phyloP scores from a whole-genome alignment of 2,113 vertebrate genomes.

The Perca fluviatilis region DNA sequence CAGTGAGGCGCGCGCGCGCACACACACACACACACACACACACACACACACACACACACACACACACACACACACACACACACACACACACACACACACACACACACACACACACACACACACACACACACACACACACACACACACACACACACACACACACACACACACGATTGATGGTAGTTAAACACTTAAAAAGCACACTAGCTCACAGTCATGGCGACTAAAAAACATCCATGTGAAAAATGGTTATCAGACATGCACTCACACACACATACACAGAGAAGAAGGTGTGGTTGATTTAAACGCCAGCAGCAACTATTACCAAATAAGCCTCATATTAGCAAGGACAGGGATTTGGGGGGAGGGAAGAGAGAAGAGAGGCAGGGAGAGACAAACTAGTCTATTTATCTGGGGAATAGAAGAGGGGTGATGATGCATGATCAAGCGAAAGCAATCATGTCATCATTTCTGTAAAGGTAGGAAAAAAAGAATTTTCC shows the following conservation, averaged over 20 bases:
- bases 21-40: constrained; percentile 18
- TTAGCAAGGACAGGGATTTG: constrained; percentile 57
- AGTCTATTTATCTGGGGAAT: constrained; percentile 95
- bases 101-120: constrained; percentile 14
- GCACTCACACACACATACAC: constrained; percentile 2
- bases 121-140: constrained; percentile 19
- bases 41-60: constrained; percentile 21
- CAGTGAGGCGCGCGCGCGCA: constrained; percentile 24
- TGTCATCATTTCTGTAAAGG: constrained; percentile 99
- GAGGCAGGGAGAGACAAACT: constrained; percentile 70
- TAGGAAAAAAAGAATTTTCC: constrained; percentile 98
- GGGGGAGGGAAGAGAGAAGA: constrained; percentile 26
- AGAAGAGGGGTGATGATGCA: constrained; percentile 96
- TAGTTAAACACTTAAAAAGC: constrained; percentile 74
- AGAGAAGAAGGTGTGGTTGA: constrained; percentile 62
- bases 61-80: constrained; percentile 19
- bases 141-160: constrained; percentile 22
- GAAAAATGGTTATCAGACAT: constrained; percentile 38
- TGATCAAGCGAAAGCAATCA: constrained; percentile 99
- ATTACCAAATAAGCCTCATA: constrained; percentile 78
- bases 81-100: constrained; percentile 18
- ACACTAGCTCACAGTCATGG: constrained; percentile 56
- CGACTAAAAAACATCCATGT: constrained; percentile 56
- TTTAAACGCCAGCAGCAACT: constrained; percentile 66
- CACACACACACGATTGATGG: constrained; percentile 42